Evolutionary conservation across 2,888 invertebrate genomes (phyloP).

Genomic region (Entomobrya multifasciata): DNA sequence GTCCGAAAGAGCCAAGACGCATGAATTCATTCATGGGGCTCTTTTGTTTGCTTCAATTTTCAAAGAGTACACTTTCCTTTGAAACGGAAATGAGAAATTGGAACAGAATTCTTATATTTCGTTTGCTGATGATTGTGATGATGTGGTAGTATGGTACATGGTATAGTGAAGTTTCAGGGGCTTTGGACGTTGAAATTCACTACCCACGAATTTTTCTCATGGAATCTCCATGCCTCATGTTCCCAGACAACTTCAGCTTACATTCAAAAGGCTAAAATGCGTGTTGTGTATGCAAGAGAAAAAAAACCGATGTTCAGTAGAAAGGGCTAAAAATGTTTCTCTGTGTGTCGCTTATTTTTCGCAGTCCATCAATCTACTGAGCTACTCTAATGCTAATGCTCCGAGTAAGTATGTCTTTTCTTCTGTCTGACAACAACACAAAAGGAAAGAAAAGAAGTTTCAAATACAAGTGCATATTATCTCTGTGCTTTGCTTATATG

Average conservation of each 20-base stretch:
- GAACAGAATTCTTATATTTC: slow-evolving; percentile 43
- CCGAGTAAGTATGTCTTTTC: too few species aligned
- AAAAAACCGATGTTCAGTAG: too few species aligned
- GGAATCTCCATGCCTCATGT: neutral
- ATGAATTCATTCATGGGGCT: slow-evolving; percentile 62
- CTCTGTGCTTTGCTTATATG: neutral
- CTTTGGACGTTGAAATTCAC: neutral
- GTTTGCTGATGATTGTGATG: neutral
- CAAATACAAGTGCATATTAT: neutral
- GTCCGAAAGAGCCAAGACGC: slow-evolving; percentile 3
- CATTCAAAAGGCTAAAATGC: too few species aligned
- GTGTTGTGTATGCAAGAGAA: neutral
- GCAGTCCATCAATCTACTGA: slow-evolving; percentile 18
- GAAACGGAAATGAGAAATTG: slow-evolving; percentile 71
- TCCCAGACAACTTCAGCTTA: too few species aligned
- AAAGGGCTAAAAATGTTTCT: neutral
- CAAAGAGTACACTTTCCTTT: slow-evolving; percentile 68
- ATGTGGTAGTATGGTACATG: too few species aligned
- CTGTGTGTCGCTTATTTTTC: neutral
- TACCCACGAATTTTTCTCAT: slow-evolving; percentile 33
- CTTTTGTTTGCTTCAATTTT: slow-evolving; percentile 66
- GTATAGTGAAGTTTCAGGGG: neutral
- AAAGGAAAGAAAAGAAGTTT: neutral
- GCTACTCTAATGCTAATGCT: neutral
- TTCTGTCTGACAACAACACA: neutral